Evolutionary conservation across 2,797 vertebrate species (phyloP), one percentile per base, ranked within the genome.

Genomic region (Notamacropus eugenii): DNA sequence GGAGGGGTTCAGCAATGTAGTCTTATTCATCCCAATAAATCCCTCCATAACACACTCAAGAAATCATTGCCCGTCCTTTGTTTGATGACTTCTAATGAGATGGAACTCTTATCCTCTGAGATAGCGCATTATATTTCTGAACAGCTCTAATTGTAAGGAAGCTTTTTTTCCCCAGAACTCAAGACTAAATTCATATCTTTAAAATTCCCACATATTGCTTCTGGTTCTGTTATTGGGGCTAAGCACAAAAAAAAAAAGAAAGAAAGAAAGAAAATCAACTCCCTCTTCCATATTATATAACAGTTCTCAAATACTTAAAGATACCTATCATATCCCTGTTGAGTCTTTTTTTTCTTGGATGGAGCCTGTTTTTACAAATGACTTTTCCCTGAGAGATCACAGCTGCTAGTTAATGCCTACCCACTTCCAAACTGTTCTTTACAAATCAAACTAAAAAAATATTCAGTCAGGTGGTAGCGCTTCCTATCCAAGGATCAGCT

Each of bases 401-500:
- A 91, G 50, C 91, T 90, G 57, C 50, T 46, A 67, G 16, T 90
- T 91, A 40, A 50, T 50, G 9, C 74, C 40, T 87, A 87, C 40
- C 74, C 40, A 87, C 74, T 87, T 87, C 74, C 40, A 50, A 87
- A 87, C 24, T 87, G 22, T 50, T 50, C 91, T 5, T 58, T 31
- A n/a, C 12, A 14, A 22, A 16, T 90, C 40, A 91, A 52, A 40
- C 46, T 58, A 58, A 95, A 50, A 52, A 93, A 93, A 90, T 22
- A 82, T 14, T 16, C 27, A 58, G 29, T 50, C 27, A 54, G 93
- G 0, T 91, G 67, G 56, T 91, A 87, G 74, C 40, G 52, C 90
- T 96, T 95, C 93, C 27, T 27, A 62, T 92, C 46, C 55, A 58
- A 91, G 95, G 28, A 0, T 58, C 54, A 52, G 40, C 1, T 93